Evolutionary conservation across 2,113 vertebrate genomes (phyloP).

Genomic region (Ictidomys tridecemlineatus): DNA sequence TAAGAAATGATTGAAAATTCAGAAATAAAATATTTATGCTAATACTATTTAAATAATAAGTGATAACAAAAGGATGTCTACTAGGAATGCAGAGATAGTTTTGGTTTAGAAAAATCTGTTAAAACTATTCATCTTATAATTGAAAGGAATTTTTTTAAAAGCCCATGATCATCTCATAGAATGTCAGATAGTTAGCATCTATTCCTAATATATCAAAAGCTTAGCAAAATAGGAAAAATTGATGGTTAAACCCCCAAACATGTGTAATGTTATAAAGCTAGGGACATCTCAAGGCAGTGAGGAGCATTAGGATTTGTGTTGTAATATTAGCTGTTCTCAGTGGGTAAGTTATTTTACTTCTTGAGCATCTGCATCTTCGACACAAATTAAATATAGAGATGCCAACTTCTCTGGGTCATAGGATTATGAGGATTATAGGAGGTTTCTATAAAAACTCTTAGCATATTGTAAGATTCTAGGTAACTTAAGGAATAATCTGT

Average conservation of each 20-base stretch:
- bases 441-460: background rate
- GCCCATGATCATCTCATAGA: background rate
- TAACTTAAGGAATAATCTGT: background rate
- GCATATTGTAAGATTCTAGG: background rate
- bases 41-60: background rate
- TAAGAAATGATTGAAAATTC: background rate
- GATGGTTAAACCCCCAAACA: background rate
- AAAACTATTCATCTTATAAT: background rate
- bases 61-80: background rate
- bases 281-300: background rate
- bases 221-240: background rate
- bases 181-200: background rate
- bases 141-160: background rate
- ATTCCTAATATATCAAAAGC: background rate
- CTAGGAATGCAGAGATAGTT: background rate
- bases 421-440: background rate
- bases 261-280: background rate
- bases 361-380: background rate
- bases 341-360: background rate
- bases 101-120: background rate
- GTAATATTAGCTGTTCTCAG: background rate
- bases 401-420: background rate
- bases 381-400: background rate
- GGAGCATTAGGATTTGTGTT: background rate
- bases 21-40: background rate